Conservation (phyloP, 2,888 invertebrate species). For the Drosophila pseudotalamancana region DNA sequence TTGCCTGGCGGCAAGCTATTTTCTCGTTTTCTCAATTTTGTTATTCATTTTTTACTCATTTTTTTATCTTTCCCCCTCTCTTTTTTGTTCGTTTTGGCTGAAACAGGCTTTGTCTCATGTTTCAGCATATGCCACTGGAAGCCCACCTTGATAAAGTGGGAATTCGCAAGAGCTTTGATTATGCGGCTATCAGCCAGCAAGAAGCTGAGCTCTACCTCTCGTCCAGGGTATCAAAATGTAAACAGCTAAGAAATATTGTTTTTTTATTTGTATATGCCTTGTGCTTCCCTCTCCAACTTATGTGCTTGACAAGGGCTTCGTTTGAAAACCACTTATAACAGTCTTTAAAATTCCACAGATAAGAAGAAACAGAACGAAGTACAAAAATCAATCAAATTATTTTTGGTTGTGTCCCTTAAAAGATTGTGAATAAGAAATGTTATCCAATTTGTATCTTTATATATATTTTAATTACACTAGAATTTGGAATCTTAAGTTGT, state of each 20-base stretch:
- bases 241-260: neutral
- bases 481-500: too few species aligned
- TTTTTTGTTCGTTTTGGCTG: constrained; percentile 1
- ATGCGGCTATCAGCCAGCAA: constrained; percentile 2
- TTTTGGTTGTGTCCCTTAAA: too few species aligned
- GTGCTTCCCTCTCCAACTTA: constrained; percentile 1
- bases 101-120: constrained; percentile 57
- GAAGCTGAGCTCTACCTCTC: constrained; percentile 3
- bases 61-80: constrained; percentile 8
- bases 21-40: constrained; percentile 33
- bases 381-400: too few species aligned
- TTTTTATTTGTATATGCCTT: neutral
- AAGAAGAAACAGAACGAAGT: too few species aligned
- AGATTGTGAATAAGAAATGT: too few species aligned
- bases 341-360: too few species aligned
- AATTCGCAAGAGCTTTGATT: constrained; percentile 35
- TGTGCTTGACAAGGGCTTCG: neutral
- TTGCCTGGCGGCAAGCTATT: constrained; percentile 71
- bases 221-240: constrained; percentile 10
- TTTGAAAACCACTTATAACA: too few species aligned
- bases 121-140: constrained; percentile 61
- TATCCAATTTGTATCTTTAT: too few species aligned
- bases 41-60: constrained; percentile 6
- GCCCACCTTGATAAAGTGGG: constrained; percentile 39
- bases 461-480: too few species aligned